phyloP scores from a whole-genome alignment of 1,140 invertebrate genomes.

The Zaprionus ghesquierei region DNA sequence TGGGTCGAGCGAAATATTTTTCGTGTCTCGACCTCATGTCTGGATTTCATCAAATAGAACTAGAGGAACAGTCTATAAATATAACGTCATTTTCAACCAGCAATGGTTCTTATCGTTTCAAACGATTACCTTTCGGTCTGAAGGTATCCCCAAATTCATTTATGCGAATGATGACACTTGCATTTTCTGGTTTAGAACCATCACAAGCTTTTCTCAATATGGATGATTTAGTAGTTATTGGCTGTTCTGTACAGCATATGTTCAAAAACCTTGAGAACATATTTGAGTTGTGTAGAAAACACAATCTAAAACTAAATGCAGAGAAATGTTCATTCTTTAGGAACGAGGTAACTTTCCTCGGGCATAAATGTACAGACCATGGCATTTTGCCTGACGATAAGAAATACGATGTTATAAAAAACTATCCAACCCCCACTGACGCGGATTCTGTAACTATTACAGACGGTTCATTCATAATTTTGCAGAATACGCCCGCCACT shows the following conservation, averaged over 20 bases:
- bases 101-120: neutral
- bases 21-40: slow-evolving; percentile 10
- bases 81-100: slow-evolving; percentile 3
- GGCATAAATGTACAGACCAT: slow-evolving; percentile 8
- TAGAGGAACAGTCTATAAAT: slow-evolving; percentile 8
- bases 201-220: neutral
- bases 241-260: neutral
- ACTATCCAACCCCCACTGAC: neutral
- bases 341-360: neutral
- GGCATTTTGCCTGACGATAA: neutral
- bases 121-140: neutral
- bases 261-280: slow-evolving; percentile 1
- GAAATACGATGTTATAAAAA: slow-evolving; percentile 6
- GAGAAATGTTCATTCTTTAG: no score
- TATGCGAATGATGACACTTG: slow-evolving; percentile 11
- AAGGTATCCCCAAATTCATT: slow-evolving; percentile 10
- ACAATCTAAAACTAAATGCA: neutral
- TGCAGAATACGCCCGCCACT: neutral
- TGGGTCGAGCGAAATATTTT: slow-evolving; percentile 11
- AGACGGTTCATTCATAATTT: slow-evolving; percentile 1
- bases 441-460: slow-evolving; percentile 2
- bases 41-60: slow-evolving; percentile 4
- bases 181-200: no score
- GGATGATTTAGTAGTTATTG: slow-evolving; percentile 3
- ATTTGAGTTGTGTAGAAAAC: slow-evolving; percentile 1